phyloP scores from a whole-genome alignment of 2,113 vertebrate species.

The Syrmaticus mikado region DNA sequence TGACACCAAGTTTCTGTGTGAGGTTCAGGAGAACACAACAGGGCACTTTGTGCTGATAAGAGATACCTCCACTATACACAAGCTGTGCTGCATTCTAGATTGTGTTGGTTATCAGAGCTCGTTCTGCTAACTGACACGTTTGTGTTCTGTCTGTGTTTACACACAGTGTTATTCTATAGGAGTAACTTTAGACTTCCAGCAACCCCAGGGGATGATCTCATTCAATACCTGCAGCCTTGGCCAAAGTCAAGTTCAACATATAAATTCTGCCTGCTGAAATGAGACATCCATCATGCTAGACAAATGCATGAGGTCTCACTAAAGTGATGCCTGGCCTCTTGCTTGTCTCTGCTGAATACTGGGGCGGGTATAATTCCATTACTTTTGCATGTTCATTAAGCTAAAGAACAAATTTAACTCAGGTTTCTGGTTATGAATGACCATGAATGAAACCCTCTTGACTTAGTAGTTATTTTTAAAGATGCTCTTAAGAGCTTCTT shows the following conservation, averaged over 20 bases:
- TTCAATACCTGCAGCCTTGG: background rate
- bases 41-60: background rate
- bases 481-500: background rate
- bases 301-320: background rate
- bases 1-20: background rate
- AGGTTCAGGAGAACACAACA: background rate
- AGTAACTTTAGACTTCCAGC: constrained; percentile 46
- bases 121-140: background rate
- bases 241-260: background rate
- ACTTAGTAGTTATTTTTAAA: background rate
- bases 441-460: background rate
- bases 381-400: background rate
- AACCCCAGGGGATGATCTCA: constrained; percentile 13
- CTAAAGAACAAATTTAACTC: background rate
- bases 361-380: background rate
- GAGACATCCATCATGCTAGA: background rate
- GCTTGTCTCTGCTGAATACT: background rate
- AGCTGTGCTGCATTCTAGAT: background rate
- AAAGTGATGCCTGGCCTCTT: background rate
- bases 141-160: background rate
- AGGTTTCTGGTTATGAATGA: background rate
- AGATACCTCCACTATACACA: background rate
- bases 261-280: background rate
- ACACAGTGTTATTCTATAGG: background rate
- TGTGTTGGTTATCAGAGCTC: background rate